Conservation (phyloP, 2,113 vertebrate species). For the Elaphurus davidianus region DNA sequence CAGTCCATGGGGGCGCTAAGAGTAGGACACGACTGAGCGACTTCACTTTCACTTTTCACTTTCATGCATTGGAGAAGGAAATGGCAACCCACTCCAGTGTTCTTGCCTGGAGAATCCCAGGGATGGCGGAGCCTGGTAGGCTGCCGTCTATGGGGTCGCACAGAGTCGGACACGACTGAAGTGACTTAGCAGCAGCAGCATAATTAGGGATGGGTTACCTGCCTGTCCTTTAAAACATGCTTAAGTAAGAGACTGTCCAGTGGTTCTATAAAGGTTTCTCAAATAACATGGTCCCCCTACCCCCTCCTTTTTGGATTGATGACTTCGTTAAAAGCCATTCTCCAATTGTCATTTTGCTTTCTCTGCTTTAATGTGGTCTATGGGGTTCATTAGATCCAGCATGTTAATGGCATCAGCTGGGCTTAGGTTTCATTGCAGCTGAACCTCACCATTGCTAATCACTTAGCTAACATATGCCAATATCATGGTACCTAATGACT, state of each 20-base stretch:
- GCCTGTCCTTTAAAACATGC: not conserved
- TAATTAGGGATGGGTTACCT: not conserved
- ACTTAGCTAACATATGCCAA: constrained; percentile 42
- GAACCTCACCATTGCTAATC: constrained; percentile 46
- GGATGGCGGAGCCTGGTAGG: not conserved
- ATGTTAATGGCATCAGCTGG: constrained; percentile 59
- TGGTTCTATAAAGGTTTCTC: not conserved
- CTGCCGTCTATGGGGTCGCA: not conserved
- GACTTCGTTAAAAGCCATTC: not conserved
- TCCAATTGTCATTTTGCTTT: constrained; percentile 50
- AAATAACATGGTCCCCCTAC: not conserved
- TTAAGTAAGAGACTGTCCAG: not conserved
- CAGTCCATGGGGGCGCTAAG: not conserved
- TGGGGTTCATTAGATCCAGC: constrained; percentile 55
- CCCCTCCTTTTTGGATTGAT: constrained; percentile 25
- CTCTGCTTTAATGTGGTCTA: constrained; percentile 32
- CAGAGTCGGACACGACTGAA: not conserved
- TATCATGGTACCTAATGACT: not conserved
- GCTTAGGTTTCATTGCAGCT: constrained; percentile 57
- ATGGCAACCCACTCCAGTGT: not conserved
- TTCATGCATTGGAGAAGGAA: not conserved
- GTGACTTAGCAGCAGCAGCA: not conserved
- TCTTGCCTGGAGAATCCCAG: not conserved
- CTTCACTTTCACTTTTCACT: not conserved
- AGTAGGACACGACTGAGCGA: fast-evolving